Base-by-base conservation (phyloP, 2,888 invertebrate genomes). In the Chloroclystis v-ata region DNA sequence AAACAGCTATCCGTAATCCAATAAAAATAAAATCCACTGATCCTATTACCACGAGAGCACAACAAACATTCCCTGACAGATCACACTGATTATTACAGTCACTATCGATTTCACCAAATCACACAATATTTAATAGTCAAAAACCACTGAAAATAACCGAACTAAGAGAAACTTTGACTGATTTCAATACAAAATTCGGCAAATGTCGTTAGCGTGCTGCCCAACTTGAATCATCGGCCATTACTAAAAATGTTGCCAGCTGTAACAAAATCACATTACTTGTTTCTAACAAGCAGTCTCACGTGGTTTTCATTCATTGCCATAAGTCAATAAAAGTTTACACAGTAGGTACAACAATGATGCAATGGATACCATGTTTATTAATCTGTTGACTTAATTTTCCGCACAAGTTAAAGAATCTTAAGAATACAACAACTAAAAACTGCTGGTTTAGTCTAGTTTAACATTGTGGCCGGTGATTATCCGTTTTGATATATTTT, bases 1-100 rank as follows among this genome's bases (percentile, higher is more conserved):
- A 74, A 75, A 76, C 80, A 80, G 76, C 76, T 72, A 70, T 77
- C 76, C 72, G 81, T 84, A 85, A 85, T 85, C 86, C 85, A 86
- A 86, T 85, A 86, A 72, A 73, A 72, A 59, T 75, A 70, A 67
- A 69, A 74, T 76, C 69, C 85, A 85, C 82, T 79, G 77, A 85
- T 85, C 84, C 78, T 83, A 85, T 82, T 86, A 85, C 68, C 68
- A 68, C 63, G 68, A 72, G 73, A 75, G 73, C 85, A 86, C 86
- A 80, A 83, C 75, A 79, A 85, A 82, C 81, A 83, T 82, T 82
- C 77, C 72, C 69, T 72, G 60, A 53, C 54, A 53, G 69, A 75
- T 60, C 68, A 73, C 82, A 84, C 78, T 67, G 55, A 57, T 54
- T 72, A 38, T 73, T 77, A 71, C 72, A 68, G 78, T 75, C 70